Base-by-base conservation (phyloP, 2,113 vertebrate genomes). In the Macroglossus sobrinus region DNA sequence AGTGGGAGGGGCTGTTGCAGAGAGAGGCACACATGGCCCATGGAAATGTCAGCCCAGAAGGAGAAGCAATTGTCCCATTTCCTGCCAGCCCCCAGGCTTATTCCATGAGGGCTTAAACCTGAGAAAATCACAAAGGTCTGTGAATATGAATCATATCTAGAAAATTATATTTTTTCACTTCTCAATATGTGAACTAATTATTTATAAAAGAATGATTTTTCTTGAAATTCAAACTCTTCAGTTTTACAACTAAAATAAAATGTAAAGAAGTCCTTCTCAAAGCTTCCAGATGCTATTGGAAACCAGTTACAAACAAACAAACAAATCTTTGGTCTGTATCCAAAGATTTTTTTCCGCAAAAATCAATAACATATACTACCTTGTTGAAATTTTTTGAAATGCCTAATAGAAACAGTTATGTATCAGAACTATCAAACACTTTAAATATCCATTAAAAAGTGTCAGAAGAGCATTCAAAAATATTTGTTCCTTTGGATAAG, bases 301-400 rank as follows among this genome's bases (percentile, higher is more conserved):
- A 96, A 69, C 9, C 35, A 94, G 2, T 53, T 63, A 55, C 45
- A 88, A 82, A 79, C 10, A 57, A 71, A 69, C 35, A 90, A 82
- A 50, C 11, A 38, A 11, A 55, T 76, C 82, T 96, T 47, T 80
- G 2, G 5, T 75, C 14, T n/a, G 33, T 82, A 14, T 33, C 15
- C 22, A 61, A 90, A 22, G 93, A 85, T 55, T 93, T 66, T 38
- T 80, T 38, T 84, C 66, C 79, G n/a, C 26, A 75, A 97, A 97
- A 97, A 96, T 87, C 72, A 96, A 90, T 24, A 94, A 76, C 89
- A 78, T 66, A 97, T 93, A 96, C 16, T 93, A 96, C 59, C 55
- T 72, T 64, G 2, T n/a, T 84, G 24, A 1, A 38, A 19, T n/a
- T 75, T 96, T 98, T 78, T 26, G 15, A 72, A 75, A 28, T 64